Percentiles rank a stretch among this genome's conserved stretches.
These are phyloP conservation scores for Meloidogyne floridensis DNA, from an alignment of 1,140 invertebrate species.

Conservation along the genomic window DNA sequence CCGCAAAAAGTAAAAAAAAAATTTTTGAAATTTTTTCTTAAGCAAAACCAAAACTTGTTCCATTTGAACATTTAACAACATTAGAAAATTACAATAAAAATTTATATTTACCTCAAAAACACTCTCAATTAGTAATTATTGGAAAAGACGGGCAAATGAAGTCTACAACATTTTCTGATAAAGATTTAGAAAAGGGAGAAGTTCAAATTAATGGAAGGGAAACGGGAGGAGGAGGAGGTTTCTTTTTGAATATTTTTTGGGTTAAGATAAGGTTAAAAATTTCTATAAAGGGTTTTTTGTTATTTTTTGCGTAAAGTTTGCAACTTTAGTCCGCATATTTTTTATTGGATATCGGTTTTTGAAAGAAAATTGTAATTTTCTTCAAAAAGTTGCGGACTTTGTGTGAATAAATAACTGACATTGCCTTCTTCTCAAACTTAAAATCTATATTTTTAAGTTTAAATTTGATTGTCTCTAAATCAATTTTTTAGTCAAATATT, in stretches of 20 bases:
- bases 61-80: neutral
- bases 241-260: neutral
- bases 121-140: conserved; percentile 10
- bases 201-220: conserved; percentile 29
- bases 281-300: too few relatives aligned
- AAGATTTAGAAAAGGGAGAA: conserved; percentile 33
- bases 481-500: too few relatives aligned
- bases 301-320: too few relatives aligned
- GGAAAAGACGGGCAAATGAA: conserved; percentile 32
- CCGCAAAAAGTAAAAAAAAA: neutral
- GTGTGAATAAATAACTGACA: too few relatives aligned
- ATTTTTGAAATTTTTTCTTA: neutral
- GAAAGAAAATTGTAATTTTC: too few relatives aligned
- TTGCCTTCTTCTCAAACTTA: too few relatives aligned
- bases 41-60: neutral
- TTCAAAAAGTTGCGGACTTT: too few relatives aligned
- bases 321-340: too few relatives aligned
- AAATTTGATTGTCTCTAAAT: too few relatives aligned
- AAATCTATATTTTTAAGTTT: too few relatives aligned
- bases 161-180: neutral
- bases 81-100: neutral
- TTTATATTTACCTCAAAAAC: neutral
- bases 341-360: too few relatives aligned
- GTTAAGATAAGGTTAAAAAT: too few relatives aligned
- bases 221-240: conserved; percentile 2